Base-by-base conservation (phyloP, 2,888 invertebrate species). In the Hydrotaea diabolus region DNA sequence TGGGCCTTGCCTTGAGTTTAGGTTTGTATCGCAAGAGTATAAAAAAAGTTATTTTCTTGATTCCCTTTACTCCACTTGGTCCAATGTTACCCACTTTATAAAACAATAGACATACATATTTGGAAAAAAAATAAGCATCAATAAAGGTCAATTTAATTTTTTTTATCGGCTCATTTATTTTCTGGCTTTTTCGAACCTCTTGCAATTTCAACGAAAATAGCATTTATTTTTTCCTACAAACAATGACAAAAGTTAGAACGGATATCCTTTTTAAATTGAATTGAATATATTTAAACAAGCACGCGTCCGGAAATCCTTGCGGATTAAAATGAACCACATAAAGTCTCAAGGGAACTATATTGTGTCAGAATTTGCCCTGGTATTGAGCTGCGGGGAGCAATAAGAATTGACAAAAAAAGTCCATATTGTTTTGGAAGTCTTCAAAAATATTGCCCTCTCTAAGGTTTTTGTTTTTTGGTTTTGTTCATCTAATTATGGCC, bases 401-500 rank as follows among this genome's bases (percentile, higher is more conserved):
- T 21, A 21, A n/a, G n/a, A n/a, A n/a, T n/a, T n/a, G n/a, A n/a
- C 2, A 1, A 55, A 55, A 17, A 36, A 39, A 8, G 19, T 43
- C 9, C 9, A 49, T 49, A 49, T 3, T 4, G 9, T 39, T 39
- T 9, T 39, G 8, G 9, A 39, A 49, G n/a, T n/a, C n/a, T 39
- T 8, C 1, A n/a, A 15, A 49, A 49, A 49, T 39, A 8, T 39
- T 39, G 3, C 39, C 39, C n/a, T n/a, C 3, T 31, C n/a, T 39
- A 19, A 7, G 0, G 39, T 11, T 66, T 66, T 39, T 66, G 9
- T 64, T 13, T 64, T 31, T 31, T 7, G 2, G 31, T 31, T 31
- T 2, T 31, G 36, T 39, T 39, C 13, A 39, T 39, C 43, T 66
- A 66, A 66, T 66, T 66, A 66, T 66, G 43, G 9, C 43, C 39